Conservation (phyloP, 92 coral and sea anemone genomes). For the Zoanthus solanderi region DNA sequence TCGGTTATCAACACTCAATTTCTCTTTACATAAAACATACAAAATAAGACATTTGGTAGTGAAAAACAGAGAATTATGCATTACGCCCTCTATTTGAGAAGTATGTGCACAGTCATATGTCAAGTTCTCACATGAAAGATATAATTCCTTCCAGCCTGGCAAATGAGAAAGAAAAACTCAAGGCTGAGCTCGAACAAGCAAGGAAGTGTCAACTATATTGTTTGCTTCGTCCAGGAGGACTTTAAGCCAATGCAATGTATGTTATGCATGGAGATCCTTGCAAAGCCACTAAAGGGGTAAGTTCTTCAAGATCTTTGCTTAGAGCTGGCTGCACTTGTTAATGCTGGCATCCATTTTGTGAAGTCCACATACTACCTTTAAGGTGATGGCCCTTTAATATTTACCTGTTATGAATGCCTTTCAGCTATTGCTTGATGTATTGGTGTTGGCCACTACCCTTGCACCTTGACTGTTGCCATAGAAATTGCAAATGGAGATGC, state of each 20-base stretch:
- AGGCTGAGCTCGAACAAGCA: constrained; percentile 39
- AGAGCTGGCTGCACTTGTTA: neutral
- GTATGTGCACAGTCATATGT: constrained; percentile 30
- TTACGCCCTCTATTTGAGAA: constrained; percentile 38
- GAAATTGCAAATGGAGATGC: constrained; percentile 8
- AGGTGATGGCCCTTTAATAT: neutral
- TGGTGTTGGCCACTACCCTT: constrained; percentile 1
- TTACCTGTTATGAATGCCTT: neutral
- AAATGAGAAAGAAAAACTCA: constrained; percentile 25
- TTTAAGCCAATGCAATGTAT: neutral
- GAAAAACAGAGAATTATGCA: neutral
- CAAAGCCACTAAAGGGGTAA: constrained; percentile 7
- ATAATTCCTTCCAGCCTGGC: constrained; percentile 38
- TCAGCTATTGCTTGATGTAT: neutral
- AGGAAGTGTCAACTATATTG: neutral
- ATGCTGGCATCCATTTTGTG: neutral
- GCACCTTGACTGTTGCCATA: constrained; percentile 15
- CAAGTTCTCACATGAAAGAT: constrained; percentile 9
- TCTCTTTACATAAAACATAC: no score
- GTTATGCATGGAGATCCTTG: neutral
- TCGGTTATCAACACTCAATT: no score
- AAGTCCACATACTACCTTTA: neutral
- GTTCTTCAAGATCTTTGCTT: neutral
- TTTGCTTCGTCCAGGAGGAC: constrained; percentile 1
- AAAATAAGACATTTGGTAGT: no score